Evolutionary conservation across 2,113 vertebrate species (phyloP), one percentile per base, ranked within the genome.

Genomic region (Seriola quinqueradiata): DNA sequence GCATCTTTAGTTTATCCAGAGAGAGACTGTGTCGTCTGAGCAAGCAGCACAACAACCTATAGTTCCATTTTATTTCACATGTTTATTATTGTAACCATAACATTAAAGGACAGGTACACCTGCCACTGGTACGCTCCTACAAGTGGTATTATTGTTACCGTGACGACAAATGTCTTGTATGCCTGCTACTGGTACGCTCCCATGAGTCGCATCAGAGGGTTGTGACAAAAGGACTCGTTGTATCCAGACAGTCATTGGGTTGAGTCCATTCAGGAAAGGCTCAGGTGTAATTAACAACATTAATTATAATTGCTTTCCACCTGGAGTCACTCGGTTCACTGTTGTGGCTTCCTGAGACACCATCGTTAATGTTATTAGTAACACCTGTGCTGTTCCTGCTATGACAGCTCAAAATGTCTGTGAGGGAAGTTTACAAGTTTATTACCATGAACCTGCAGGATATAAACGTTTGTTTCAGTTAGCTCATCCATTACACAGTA

Each of bases 361-460:
- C 36, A 64, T 23, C 12, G 11, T 40, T 64, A 60, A 32, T 32
- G 58, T 23, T 64, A 2, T 60, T 61, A 6, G 75, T 46, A 46
- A 79, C 13, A 48, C 6, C 44, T 21, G 36, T 9, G 3, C 19
- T 55, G 52, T 64, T 55, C 59, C 48, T 63, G 23, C 21, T 55
- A 32, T 25, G 19, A 54, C 58, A 71, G 34, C 13, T 72, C 60
- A 38, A 57, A 64, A 79, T 36, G 54, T 79, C 77, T 71, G 36
- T 40, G 44, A 25, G n/a, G 58, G 21, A 44, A 12, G 23, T 48
- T 13, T 4, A 48, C 44, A 44, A 19, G 40, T 50, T 14, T 3
- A 61, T 60, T 14, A n/a, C 10, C 19, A 34, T 9, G 5, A 32
- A 44, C 25, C 13, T 61, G 55, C 32, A 54, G 12, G 19, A 25